Evolutionary conservation across 1,140 invertebrate genomes (phyloP), one percentile per base, ranked within the genome.

Genomic region (Brachionus asplanchnoidis): DNA sequence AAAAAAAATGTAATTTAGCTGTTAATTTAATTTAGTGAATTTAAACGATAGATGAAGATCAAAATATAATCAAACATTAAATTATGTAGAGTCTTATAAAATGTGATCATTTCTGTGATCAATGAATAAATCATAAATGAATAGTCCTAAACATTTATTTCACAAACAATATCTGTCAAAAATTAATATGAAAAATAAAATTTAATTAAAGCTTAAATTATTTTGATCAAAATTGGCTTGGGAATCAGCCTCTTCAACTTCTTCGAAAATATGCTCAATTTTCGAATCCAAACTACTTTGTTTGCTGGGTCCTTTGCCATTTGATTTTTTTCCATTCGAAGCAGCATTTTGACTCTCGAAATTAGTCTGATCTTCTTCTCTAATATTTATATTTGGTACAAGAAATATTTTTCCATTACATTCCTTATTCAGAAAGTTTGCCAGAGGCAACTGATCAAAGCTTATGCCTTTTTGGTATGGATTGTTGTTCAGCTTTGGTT

Each of bases 251-350:
- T 82, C 79, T 28, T 82, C 79, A 11, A 20, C 79, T 65, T 84
- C 60, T 46, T 89, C 88, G 2, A 89, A 86, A 44, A 89, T 89
- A 70, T 89, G 88, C 46, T 89, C 89, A 32, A 89, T 88, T 83
- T 89, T 89, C 17, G 88, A 89, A 85, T 89, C 89, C 0, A 89
- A 85, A 23, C 88, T 89, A 20, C 85, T 86, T 79, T 89, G 88
- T 73, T 60, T 53, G 36, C 20, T 68, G 32, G 32, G 26, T 17
- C 26, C 26, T 60, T 60, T 65, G 20, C 14, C 12, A 65, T 23
- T 23, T 23, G 14, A 20, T 66, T 65, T 60, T 46, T 65, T 68
- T 20, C 28, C 32, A 23, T 28, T 44, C 66, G 53, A 12, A 40
- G 12, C 9, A 20, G n/a, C 4, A 28, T 3, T 28, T 53, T 53